Percentiles rank a stretch among this genome's conserved stretches.
These are phyloP conservation scores for Pristionchus japonicus DNA, from an alignment of 2,888 invertebrate species.

Conservation along the genomic window DNA sequence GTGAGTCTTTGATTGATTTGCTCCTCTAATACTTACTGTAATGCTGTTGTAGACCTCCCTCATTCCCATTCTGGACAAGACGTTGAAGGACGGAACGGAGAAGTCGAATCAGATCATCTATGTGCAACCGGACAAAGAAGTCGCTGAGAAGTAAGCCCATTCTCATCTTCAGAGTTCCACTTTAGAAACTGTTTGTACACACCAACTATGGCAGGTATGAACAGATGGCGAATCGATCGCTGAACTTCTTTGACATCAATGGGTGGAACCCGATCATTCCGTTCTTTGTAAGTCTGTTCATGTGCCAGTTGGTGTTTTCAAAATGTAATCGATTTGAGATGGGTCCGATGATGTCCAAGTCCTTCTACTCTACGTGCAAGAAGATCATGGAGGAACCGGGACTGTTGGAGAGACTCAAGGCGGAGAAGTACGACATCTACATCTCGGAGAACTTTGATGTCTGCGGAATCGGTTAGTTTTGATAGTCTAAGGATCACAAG, in stretches of 20 bases:
- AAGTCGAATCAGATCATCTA: not conserved
- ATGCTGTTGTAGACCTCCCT: not conserved
- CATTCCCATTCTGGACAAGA: not conserved
- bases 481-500: no score
- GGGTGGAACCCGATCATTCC: not conserved
- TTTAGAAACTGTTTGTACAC: no score
- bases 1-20: not conserved
- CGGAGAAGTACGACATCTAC: slow-evolving; percentile 14
- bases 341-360: not conserved
- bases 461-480: not conserved
- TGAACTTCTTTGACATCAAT: slow-evolving; percentile 11
- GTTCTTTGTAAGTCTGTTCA: not conserved
- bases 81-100: not conserved
- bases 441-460: slow-evolving; percentile 29
- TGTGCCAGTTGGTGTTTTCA: no score
- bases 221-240: not conserved
- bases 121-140: not conserved
- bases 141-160: not conserved
- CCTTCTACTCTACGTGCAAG: slow-evolving; percentile 6
- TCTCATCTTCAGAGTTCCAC: not conserved
- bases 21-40: no score
- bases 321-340: no score
- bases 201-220: no score
- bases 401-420: not conserved
- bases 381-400: not conserved